Percentiles rank a stretch among this genome's conserved stretches.
Conservation (phyloP, 2,113 vertebrate genomes). For the Spea multiplicata region DNA sequence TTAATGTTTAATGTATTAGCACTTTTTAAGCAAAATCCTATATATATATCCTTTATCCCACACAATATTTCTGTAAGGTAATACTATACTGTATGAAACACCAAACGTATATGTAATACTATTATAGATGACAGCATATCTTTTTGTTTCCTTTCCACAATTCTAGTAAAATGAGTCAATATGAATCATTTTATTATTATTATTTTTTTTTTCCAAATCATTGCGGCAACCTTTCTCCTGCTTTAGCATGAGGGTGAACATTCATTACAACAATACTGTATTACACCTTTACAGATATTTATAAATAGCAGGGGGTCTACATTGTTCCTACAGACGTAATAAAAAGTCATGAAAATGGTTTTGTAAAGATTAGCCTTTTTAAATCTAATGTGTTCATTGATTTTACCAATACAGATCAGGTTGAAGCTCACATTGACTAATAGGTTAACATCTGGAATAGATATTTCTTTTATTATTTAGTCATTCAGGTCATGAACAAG, state of each 20-base stretch:
- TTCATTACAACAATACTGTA: neutral
- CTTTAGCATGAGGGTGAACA: neutral
- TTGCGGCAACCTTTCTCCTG: neutral
- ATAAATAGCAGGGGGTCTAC: neutral
- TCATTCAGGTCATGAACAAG: conserved; percentile 16
- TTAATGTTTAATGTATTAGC: conserved; percentile 12
- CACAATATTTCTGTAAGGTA: conserved; percentile 16
- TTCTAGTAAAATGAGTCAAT: conserved; percentile 28
- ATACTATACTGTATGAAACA: neutral
- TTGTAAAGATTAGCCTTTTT: neutral
- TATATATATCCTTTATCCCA: conserved; percentile 3
- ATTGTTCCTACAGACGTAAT: conserved; percentile 3
- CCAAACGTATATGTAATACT: neutral
- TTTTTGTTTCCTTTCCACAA: conserved; percentile 19
- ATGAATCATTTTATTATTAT: conserved; percentile 39
- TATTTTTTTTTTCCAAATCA: too few species aligned
- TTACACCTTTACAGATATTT: neutral
- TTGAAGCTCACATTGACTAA: conserved; percentile 23
- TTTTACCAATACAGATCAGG: neutral
- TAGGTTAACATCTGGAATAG: conserved; percentile 35
- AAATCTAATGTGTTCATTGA: neutral
- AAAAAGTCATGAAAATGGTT: neutral
- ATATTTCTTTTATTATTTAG: conserved; percentile 31
- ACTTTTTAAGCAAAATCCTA: conserved; percentile 8
- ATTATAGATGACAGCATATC: conserved; percentile 1